Conservation (phyloP, 2,113 vertebrate genomes). For the Danionella cerebrum region DNA sequence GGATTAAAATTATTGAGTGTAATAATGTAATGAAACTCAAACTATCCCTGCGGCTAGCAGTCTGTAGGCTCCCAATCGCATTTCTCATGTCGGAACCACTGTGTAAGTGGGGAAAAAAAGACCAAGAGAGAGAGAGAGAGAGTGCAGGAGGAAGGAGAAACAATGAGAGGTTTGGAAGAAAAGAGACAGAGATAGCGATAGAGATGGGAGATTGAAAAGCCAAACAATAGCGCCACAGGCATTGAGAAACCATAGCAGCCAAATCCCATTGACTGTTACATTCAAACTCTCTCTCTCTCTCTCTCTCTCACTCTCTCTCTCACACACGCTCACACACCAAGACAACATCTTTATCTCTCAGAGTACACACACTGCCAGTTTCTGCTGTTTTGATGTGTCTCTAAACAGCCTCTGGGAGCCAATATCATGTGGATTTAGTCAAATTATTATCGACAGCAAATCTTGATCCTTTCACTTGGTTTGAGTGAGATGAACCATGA, state of each 20-base stretch:
- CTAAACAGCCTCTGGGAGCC: slow-evolving; percentile 9
- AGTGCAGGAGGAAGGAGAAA: not conserved
- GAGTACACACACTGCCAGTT: slow-evolving; percentile 9
- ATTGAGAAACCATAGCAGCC: slow-evolving; percentile 7
- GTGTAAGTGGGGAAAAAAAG: not conserved
- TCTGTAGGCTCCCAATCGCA: too few species aligned
- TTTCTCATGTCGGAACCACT: too few species aligned
- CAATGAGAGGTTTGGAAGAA: slow-evolving; percentile 1
- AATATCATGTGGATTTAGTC: slow-evolving; percentile 7
- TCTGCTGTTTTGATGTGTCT: not conserved
- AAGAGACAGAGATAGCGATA: not conserved
- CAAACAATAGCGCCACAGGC: slow-evolving; percentile 8
- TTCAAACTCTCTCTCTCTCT: not conserved
- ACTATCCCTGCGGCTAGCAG: too few species aligned
- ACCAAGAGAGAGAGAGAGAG: not conserved
- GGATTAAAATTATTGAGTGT: too few species aligned
- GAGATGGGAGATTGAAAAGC: slow-evolving; percentile 10
- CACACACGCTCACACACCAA: not conserved
- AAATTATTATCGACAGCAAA: not conserved
- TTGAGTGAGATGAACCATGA: too few species aligned
- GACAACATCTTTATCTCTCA: slow-evolving; percentile 18
- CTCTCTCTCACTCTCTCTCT: not conserved
- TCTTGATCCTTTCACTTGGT: slow-evolving; percentile 4
- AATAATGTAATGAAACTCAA: too few species aligned
- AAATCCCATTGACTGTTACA: slow-evolving; percentile 30